phyloP scores from a whole-genome alignment of 2,797 vertebrate genomes.

The Emydoidea blandingii region DNA sequence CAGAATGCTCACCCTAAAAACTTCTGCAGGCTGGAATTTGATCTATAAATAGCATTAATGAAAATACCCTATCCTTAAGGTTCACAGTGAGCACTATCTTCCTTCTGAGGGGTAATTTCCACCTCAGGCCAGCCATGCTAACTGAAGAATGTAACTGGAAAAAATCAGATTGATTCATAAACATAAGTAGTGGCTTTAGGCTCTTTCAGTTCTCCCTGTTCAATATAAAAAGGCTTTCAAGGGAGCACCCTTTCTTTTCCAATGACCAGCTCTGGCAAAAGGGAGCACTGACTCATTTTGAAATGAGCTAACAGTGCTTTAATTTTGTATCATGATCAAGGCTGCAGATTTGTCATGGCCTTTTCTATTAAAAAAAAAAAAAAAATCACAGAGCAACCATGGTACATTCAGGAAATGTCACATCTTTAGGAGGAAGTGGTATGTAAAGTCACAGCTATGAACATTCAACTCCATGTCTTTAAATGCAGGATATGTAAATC shows the following conservation, averaged over 20 bases:
- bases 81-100: background rate
- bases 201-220: conserved; percentile 1
- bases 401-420: too few species aligned
- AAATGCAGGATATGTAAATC: background rate
- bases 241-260: background rate
- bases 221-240: background rate
- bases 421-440: background rate
- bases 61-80: conserved; percentile 8
- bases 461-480: background rate
- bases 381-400: too few species aligned
- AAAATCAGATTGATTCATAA: background rate
- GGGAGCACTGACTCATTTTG: background rate
- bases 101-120: conserved; percentile 24
- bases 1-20: background rate
- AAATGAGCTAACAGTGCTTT: background rate
- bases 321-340: too few species aligned
- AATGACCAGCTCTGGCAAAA: background rate
- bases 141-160: background rate
- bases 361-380: too few species aligned
- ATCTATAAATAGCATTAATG: background rate
- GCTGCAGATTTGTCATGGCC: too few species aligned
- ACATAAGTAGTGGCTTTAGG: background rate
- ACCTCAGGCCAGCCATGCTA: background rate
- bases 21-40: background rate
- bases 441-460: background rate